Evolutionary conservation across 2,113 vertebrate species (phyloP), one percentile per base, ranked within the genome.

Genomic region (Semnopithecus entellus): DNA sequence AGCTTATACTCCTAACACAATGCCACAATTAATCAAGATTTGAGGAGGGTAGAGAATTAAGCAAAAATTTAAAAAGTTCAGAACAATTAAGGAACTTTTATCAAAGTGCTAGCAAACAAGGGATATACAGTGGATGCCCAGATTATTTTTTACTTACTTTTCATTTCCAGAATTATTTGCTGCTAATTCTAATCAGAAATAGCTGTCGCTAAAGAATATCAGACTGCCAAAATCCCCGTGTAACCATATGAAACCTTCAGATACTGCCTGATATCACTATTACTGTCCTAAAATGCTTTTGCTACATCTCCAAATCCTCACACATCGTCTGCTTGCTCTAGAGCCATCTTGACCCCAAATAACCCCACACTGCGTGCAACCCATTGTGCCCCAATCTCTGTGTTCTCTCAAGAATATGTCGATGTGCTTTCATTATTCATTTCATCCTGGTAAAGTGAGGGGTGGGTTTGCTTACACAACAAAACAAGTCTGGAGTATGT

Each of bases 61-160:
- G 25, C 25, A 96, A 89, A 95, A 80, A 30, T 64, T 50, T 50
- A 52, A 32, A 50, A 85, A 85, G 23, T 55, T 86, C 35, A 82
- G 11, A 94, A 84, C 25, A 68, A 75, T 40, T 52, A 87, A 23
- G 12, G 30, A 87, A 73, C 11, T 75, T 68, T 83, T 86, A 5
- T 89, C 38, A 90, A 95, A 92, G n/a, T 68, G 16, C 4, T 61
- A 3, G 4, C 7, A 81, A 91, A 75, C 43, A 73, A 0, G 2
- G 2, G 5, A 2, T 80, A 32, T 73, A 11, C 11, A 48, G 22
- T 30, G 18, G 35, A 86, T 82, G 8, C 38, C 22, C 11, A 66
- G 12, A 79, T 55, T 57, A 30, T 35, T 78, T 78, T 78, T 48
- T 14, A 79, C 45, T 79, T 78, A 10, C 4, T 45, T 84, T 64